Base-by-base conservation (phyloP, 2,113 vertebrate species). In the Coregonus clupeaformis region DNA sequence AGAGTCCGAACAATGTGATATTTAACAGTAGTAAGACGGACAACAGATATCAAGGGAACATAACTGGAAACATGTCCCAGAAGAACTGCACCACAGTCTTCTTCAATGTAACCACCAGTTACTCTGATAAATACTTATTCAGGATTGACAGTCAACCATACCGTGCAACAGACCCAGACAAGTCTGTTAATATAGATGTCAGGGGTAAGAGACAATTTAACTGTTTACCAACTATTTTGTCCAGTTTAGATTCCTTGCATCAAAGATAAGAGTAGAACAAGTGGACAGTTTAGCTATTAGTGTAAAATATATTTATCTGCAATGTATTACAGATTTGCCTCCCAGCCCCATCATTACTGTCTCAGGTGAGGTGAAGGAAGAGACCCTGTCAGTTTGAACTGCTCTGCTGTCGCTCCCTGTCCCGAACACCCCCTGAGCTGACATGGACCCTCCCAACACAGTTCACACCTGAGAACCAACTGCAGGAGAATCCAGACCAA, bases 61-160 rank as follows among this genome's bases (percentile, higher is more conserved):
- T 36, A 36, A 36, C 36, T 62, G 89, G 90, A 82, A 5, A 90
- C 65, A 47, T 89, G 62, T 47, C 0, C 0, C 0, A 85, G 70
- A 78, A n/a, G 25, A 69, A 88, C 76, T 91, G 87, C 80, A 87
- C 82, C 29, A 88, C 87, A 1, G 1, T 89, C 13, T 81, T 90
- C 71, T 25, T 25, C 12, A 64, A 30, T 13, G 24, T 87, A 27
- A 42, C 0, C 20, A 24, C 0, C 45, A 20, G 0, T 0, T 29
- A 85, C 0, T 12, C 73, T 18, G 0, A 80, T 24, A n/a, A 0
- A 0, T 91, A 84, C 49, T 87, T 1, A 80, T 88, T 90, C 76
- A 89, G 85, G 49, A 36, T 36, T 36, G 32, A 36, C 1, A 36
- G 32, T 7, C 1, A 36, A 36, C 6, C 32, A 36, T 36, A 7